Base-by-base conservation (phyloP, 1,140 invertebrate genomes). In the Whitmania pigra region DNA sequence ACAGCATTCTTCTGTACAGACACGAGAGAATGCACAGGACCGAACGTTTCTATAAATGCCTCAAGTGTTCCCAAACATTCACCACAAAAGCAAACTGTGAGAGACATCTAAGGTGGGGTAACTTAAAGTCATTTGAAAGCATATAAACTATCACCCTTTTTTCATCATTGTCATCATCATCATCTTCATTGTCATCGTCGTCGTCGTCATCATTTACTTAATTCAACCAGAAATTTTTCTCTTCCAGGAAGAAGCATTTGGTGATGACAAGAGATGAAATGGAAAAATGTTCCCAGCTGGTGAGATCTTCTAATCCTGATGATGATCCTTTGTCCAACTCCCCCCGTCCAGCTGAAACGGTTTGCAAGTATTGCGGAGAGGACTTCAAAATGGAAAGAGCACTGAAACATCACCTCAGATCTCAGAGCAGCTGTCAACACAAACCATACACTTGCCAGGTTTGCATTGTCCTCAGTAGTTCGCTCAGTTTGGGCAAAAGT, bases 41-140 rank as follows among this genome's bases (percentile, higher is more conserved):
- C 0, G 93, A 96, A 77, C 40, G 40, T 43, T 43, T 43, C 40
- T 43, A 43, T 13, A 43, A 95, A 78, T 97, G 94, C 78, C 87
- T 88, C 0, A 86, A 95, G 2, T 97, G 94, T 81, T 91, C 92
- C 76, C 95, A 92, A 77, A 92, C 93, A 0, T 97, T 97, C 80
- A 97, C 94, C 1, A 97, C 94, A 0, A 96, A 97, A 79, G 91
- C 40, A 87, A 97, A 85, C 84, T 97, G 78, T 84, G 93, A 78
- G 90, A 89, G 85, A n/a, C 85, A 86, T 77, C 78, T 86, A 63
- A 81, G 77, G 80, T 81, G 75, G n/a, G n/a, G n/a, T n/a, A n/a
- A n/a, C n/a, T n/a, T n/a, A n/a, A n/a, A n/a, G n/a, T n/a, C n/a
- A n/a, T n/a, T n/a, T n/a, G n/a, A n/a, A n/a, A n/a, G n/a, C n/a